Evolutionary conservation across 2,888 invertebrate species (phyloP), one percentile per base, ranked within the genome.

Genomic region (Leptogaster cylindrica): DNA sequence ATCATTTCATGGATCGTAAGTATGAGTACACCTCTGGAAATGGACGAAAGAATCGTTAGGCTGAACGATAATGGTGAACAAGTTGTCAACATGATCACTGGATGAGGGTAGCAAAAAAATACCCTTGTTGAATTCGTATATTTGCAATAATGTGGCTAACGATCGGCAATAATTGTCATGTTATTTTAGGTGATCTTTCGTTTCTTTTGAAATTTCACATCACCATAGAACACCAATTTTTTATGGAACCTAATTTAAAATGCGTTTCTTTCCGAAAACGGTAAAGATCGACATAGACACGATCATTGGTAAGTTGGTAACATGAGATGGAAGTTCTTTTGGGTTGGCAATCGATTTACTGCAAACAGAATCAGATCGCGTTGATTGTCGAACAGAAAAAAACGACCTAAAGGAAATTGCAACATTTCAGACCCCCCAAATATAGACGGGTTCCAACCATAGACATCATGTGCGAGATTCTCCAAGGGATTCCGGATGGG

Each of bases 381-480:
- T 36, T 55, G 12, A 39, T 31, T 23, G 39, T 14, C 39, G 18
- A 23, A 20, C 8, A 16, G 16, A 33, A 4, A 52, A 52, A 52
- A 55, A 55, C 33, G 12, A 23, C 39, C 39, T 25, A 14, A 55
- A 27, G 55, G 33, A 66, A 66, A 66, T 66, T 66, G 66, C 66
- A 66, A 66, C 66, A 66, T 66, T 66, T 55, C 66, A 55, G 66
- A 66, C 66, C 66, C 44, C 66, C 66, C 66, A 66, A 66, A 65
- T 52, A 65, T 65, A 52, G 31, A 44, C 46, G 46, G 44, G 3
- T 27, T 25, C 28, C 23, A 46, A 25, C 33, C 31, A 55, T 41
- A 33, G 66, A 8, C 33, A 25, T 46, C 33, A 66, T 66, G 66
- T 66, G 66, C 55, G 52, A 66, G 66, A 66, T 66, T 55, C 66